Percentiles rank a stretch among this genome's conserved stretches.
Conservation (phyloP, 2,888 invertebrate species). For the Mythimna albipuncta region DNA sequence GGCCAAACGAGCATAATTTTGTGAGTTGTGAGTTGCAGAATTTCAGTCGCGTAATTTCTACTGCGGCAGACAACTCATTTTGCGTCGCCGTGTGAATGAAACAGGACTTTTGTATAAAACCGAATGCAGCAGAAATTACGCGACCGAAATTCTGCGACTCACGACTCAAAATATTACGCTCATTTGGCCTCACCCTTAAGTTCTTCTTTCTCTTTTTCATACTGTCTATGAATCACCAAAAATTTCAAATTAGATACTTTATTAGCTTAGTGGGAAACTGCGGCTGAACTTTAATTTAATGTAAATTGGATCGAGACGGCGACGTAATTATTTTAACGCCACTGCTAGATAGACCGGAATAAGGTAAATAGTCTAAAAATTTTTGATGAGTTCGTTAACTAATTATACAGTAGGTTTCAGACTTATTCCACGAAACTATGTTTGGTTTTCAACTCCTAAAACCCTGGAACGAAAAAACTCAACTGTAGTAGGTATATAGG, state of each 20-base stretch:
- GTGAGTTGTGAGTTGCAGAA: too few species aligned
- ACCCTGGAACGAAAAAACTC: not conserved
- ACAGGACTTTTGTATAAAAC: too few species aligned
- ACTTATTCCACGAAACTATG: not conserved
- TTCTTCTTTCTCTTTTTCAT: too few species aligned
- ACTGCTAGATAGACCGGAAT: not conserved
- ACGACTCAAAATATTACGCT: too few species aligned
- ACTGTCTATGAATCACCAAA: too few species aligned
- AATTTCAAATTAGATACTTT: conserved; percentile 2
- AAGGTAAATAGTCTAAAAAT: not conserved
- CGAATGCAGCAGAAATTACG: too few species aligned
- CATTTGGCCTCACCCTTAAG: too few species aligned
- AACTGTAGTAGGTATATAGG: not conserved
- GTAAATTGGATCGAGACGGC: not conserved
- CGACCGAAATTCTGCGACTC: too few species aligned
- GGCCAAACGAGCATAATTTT: too few species aligned
- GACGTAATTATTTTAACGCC: conserved; percentile 13
- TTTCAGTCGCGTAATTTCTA: too few species aligned
- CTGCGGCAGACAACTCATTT: too few species aligned
- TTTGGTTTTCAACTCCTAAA: not conserved
- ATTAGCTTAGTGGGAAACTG: not conserved
- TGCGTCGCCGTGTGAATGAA: too few species aligned
- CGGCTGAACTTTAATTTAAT: conserved; percentile 18
- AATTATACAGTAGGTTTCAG: not conserved
- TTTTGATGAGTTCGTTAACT: not conserved